Conservation (phyloP, 2,888 invertebrate species). For the Malthinus seriepunctatus region DNA sequence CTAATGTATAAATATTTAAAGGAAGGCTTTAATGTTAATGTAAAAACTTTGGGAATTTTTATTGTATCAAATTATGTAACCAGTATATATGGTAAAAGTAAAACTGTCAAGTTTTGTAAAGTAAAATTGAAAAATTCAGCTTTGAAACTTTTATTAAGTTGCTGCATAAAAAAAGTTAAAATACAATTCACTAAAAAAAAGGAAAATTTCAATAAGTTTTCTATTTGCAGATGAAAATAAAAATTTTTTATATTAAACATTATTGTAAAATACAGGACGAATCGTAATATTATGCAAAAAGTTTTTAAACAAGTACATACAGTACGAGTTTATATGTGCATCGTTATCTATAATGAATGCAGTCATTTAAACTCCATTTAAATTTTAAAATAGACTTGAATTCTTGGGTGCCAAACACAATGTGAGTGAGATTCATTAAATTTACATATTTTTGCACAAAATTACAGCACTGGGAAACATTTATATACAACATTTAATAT, state of each 20-base stretch:
- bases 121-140: constrained; percentile 5
- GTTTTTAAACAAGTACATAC: not conserved
- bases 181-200: not conserved
- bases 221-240: too few species aligned
- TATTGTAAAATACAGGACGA: too few species aligned
- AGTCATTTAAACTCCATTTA: constrained; percentile 6
- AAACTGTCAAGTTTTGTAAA: not conserved
- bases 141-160: constrained; percentile 5
- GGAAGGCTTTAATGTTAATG: not conserved
- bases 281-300: too few species aligned
- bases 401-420: constrained; percentile 1
- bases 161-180: constrained; percentile 3
- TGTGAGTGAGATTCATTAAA: not conserved
- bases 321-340: not conserved
- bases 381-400: constrained; percentile 4
- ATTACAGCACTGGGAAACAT: constrained; percentile 2
- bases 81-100: not conserved
- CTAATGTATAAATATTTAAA: not conserved
- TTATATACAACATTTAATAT: not conserved
- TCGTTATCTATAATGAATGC: constrained; percentile 5
- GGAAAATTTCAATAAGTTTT: not conserved
- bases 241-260: too few species aligned
- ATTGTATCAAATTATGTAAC: not conserved
- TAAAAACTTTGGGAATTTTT: not conserved
- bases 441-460: constrained; percentile 3